Evolutionary conservation across 1,140 invertebrate genomes (phyloP), one percentile per base, ranked within the genome.

Genomic region (Bicyclus anynana): DNA sequence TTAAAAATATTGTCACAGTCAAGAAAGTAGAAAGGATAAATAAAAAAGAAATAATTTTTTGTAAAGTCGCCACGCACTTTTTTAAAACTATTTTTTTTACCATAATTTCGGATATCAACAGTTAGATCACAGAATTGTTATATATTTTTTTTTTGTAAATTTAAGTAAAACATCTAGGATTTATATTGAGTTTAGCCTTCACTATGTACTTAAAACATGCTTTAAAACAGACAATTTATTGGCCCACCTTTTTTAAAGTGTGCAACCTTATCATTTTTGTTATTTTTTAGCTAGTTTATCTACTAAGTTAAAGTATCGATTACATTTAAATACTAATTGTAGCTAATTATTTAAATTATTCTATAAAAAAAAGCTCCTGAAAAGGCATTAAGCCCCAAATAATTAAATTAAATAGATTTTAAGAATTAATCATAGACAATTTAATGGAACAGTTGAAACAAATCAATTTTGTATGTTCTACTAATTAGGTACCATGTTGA

Each of bases 121-220:
- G 33, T 48, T 16, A 42, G 33, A 56, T 56, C 54, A 56, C 54
- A 56, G 54, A 47, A 40, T 40, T 40, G 37, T 47, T 18, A 35
- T 14, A 27, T 27, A n/a, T n/a, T n/a, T n/a, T 49, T 56, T 40
- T 54, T 23, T 26, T 42, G 16, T 16, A 16, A 40, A 5, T 16
- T 40, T 5, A 40, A 40, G 13, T 33, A 33, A 10, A 33, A 7
- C 7, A 12, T 33, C n/a, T 33, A 33, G 29, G 29, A 33, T 33
- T 6, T n/a, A 33, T 12, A 33, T 10, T 33, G 29, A 3, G 1
- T 23, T 33, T 33, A 33, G 29, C 7, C 29, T 12, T 33, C 29
- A 33, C 10, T n/a, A n/a, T n/a, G n/a, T 7, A 29, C 10, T 33
- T 33, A n/a, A 33, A 33, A 33, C 10, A 33, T n/a, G n/a, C n/a